A percentile compares a stretch with the other conserved stretches of the same genome.
These are phyloP conservation scores for Parotia lawesii DNA, from an alignment of 2,113 vertebrate genomes.

Conservation along the genomic window DNA sequence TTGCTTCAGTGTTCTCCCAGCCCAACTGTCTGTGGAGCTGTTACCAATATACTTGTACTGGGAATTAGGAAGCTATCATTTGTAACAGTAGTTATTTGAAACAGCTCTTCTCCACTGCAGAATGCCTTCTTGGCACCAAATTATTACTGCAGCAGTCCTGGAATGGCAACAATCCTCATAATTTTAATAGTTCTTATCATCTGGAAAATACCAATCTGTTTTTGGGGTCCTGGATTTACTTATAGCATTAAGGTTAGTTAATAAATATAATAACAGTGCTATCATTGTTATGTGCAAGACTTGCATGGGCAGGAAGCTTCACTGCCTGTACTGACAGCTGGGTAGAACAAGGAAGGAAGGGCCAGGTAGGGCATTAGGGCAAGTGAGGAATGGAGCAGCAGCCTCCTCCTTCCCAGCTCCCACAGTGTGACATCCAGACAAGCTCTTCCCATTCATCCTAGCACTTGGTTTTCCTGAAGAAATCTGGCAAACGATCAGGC, in stretches of 20 bases:
- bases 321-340: rapidly evolving
- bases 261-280: neutral
- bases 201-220: neutral
- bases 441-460: neutral
- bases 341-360: neutral
- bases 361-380: neutral
- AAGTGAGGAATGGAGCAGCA: neutral
- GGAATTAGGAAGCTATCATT: neutral
- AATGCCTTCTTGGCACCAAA: neutral
- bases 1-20: neutral
- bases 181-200: neutral
- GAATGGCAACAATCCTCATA: neutral
- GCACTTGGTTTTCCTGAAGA: neutral
- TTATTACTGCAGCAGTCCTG: neutral
- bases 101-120: neutral
- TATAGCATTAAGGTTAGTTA: neutral
- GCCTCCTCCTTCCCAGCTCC: neutral
- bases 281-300: neutral
- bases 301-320: neutral
- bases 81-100: neutral
- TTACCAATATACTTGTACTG: neutral
- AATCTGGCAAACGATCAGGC: neutral
- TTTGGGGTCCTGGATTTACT: neutral
- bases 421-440: neutral
- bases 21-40: neutral